These are phyloP conservation scores for Eugnorisma glareosa DNA, from an alignment of 2,888 invertebrate species.

Conservation along the genomic window DNA sequence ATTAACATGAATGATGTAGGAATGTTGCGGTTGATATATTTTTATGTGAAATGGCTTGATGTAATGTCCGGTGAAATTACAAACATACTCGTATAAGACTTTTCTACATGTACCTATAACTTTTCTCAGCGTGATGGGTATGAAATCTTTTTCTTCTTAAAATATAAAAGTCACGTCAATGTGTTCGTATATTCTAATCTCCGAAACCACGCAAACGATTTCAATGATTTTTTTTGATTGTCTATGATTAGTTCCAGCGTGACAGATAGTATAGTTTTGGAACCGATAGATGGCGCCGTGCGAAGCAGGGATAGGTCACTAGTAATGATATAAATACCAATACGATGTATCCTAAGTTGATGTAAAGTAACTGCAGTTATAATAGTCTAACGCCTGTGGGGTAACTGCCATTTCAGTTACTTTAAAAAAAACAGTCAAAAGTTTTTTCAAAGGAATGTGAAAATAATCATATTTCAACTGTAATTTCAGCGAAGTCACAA, in stretches of 20 bases:
- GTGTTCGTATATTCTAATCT: not conserved
- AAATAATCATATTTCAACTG: conserved; percentile 2
- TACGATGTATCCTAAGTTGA: too few relatives aligned
- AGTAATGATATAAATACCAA: too few relatives aligned
- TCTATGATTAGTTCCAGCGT: not conserved
- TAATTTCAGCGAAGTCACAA: conserved; percentile 18
- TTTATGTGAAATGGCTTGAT: not conserved
- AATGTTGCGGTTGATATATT: conserved; percentile 13
- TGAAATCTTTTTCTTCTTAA: not conserved
- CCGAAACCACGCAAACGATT: not conserved
- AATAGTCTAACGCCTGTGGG: not conserved
- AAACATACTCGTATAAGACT: too few relatives aligned
- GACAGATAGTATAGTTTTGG: not conserved
- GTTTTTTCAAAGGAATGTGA: not conserved
- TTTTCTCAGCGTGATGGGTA: not conserved
- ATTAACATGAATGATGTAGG: conserved; percentile 19
- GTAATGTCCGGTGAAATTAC: conserved; percentile 16
- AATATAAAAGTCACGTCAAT: not conserved
- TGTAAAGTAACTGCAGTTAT: not conserved
- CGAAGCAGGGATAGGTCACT: not conserved
- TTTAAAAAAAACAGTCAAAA: not conserved
- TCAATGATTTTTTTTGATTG: not conserved
- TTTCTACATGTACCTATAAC: too few relatives aligned
- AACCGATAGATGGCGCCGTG: not conserved
- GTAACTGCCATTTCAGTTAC: not conserved